These are phyloP conservation scores for Larimichthys crocea DNA, from an alignment of 2,113 vertebrate genomes.

Conservation along the genomic window DNA sequence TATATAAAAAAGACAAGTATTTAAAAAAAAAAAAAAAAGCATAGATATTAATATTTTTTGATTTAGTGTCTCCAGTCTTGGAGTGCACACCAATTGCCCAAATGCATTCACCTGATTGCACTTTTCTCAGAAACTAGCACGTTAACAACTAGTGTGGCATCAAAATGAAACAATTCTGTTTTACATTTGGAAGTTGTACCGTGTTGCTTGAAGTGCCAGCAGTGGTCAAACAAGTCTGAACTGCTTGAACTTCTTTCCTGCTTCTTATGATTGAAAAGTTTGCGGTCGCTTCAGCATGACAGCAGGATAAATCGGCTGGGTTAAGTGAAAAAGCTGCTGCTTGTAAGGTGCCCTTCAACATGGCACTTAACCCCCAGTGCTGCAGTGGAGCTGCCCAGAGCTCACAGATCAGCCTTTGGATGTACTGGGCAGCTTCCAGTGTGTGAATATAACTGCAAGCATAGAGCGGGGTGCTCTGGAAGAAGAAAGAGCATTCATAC, in stretches of 20 bases:
- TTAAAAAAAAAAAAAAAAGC: neutral
- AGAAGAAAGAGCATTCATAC: neutral
- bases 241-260: slow-evolving; percentile 2
- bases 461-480: neutral
- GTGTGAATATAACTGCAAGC: slow-evolving; percentile 8
- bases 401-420: slow-evolving; percentile 8
- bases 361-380: slow-evolving; percentile 36
- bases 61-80: too few relatives aligned
- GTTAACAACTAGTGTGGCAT: too few relatives aligned
- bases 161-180: too few relatives aligned
- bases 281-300: neutral
- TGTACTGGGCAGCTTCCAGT: slow-evolving; percentile 16
- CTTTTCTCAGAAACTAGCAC: too few relatives aligned
- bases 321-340: neutral
- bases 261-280: slow-evolving; percentile 8
- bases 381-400: slow-evolving; percentile 12
- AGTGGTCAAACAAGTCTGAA: neutral
- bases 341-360: slow-evolving; percentile 39
- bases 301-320: slow-evolving; percentile 12
- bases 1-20: neutral
- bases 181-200: too few relatives aligned
- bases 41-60: too few relatives aligned
- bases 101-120: too few relatives aligned
- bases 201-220: too few relatives aligned
- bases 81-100: too few relatives aligned